Conservation (phyloP, 2,113 vertebrate genomes). For the Clarias macrocephalus region DNA sequence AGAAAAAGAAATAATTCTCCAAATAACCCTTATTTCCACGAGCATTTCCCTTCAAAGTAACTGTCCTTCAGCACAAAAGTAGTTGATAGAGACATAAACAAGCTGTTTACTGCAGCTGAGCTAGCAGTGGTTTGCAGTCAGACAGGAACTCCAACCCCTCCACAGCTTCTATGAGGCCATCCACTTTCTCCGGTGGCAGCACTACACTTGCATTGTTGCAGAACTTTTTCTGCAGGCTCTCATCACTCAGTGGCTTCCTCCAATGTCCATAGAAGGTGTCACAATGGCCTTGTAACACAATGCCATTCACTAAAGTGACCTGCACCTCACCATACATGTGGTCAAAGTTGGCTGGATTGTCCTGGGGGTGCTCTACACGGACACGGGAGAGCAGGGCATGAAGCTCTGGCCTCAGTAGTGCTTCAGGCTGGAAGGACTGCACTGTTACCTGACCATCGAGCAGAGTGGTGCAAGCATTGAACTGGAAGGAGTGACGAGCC, state of each 20-base stretch:
- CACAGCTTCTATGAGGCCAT: slow-evolving; percentile 72
- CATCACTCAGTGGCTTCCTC: slow-evolving; percentile 83
- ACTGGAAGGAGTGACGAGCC: no score
- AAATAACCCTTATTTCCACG: not conserved
- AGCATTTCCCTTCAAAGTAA: not conserved
- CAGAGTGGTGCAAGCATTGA: no score
- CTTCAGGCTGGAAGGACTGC: no score
- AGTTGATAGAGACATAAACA: not conserved
- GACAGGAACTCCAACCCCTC: slow-evolving; percentile 66
- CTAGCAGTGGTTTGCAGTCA: slow-evolving; percentile 71
- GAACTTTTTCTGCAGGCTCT: slow-evolving; percentile 83
- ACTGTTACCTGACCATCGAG: no score
- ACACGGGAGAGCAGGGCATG: no score
- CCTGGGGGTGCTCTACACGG: no score
- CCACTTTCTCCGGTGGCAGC: slow-evolving; percentile 69
- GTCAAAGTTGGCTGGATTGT: slow-evolving; percentile 82
- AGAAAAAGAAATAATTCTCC: not conserved
- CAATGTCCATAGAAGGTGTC: slow-evolving; percentile 90
- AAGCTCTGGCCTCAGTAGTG: no score
- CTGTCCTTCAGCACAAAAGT: not conserved
- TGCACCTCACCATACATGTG: slow-evolving; percentile 82
- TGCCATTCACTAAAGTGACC: slow-evolving; percentile 74
- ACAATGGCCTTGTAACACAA: slow-evolving; percentile 76
- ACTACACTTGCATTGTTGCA: slow-evolving; percentile 73
- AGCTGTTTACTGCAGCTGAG: slow-evolving; percentile 68